A percentile compares a stretch with the other conserved stretches of the same genome.
Conservation (phyloP, 2,888 invertebrate genomes). For the Drosophila austrosaltans region DNA sequence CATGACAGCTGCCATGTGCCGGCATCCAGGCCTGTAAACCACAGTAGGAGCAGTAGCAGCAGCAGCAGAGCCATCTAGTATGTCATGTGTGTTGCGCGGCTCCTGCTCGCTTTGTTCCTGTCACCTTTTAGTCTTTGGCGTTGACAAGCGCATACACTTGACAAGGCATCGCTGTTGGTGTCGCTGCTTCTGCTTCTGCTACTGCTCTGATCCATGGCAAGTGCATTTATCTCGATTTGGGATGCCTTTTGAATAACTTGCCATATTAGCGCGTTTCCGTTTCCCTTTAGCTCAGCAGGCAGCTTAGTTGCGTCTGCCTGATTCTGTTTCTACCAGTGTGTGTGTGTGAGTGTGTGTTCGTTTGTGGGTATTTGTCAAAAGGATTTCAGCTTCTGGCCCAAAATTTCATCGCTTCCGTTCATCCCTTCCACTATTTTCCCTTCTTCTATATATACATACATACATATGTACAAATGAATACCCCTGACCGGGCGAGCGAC, state of each 20-base stretch:
- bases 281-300: conserved; percentile 43
- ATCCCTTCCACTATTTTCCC: background rate
- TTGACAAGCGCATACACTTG: conserved; percentile 73
- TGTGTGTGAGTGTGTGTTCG: conserved; percentile 23
- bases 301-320: conserved; percentile 31
- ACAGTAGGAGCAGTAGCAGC: conserved; percentile 31
- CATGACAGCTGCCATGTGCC: conserved; percentile 74
- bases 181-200: conserved; percentile 10
- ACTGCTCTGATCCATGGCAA: conserved; percentile 29
- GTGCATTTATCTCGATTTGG: conserved; percentile 55
- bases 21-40: conserved; percentile 53
- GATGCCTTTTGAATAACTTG: conserved; percentile 77
- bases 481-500: conserved; percentile 36
- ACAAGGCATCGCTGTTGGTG: conserved; percentile 51
- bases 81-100: conserved; percentile 44
- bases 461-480: too few relatives aligned
- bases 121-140: conserved; percentile 78
- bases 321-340: background rate
- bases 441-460: too few relatives aligned
- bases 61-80: conserved; percentile 36
- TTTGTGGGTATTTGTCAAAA: conserved; percentile 76
- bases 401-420: conserved; percentile 50
- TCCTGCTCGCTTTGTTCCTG: conserved; percentile 69
- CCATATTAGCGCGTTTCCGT: conserved; percentile 70
- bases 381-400: conserved; percentile 71